Base-by-base conservation (phyloP, 2,797 vertebrate species). In the Hafferia zeledoni region DNA sequence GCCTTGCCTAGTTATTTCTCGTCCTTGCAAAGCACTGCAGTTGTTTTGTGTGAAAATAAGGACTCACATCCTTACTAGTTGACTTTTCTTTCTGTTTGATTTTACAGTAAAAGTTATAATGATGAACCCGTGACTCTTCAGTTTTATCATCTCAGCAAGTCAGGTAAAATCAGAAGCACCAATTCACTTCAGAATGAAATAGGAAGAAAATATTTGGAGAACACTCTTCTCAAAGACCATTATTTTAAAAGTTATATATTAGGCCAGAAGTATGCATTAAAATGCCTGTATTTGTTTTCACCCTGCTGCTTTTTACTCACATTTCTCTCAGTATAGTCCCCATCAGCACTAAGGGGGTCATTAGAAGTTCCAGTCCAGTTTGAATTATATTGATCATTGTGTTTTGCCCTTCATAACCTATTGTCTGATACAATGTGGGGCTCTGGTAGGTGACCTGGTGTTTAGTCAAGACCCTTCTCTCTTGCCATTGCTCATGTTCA, bases 381-480 rank as follows among this genome's bases (percentile, higher is more conserved):
- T 56, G 13, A 69, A 35, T 49, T 44, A 16, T 2, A 7, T 25
- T 33, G 31, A 33, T 37, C 1, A 0, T n/a, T 37, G 31, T 55
- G 19, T 55, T 90, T 71, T 82, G 35, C 11, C 17, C 28, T 74
- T 79, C 44, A 17, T n/a, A 52, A 63, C 8, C 17, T 2, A 0
- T 14, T 52, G 6, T 20, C 16, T 79, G 59, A 37, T 47, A 31
- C 27, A 49, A 12, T 2, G 3, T 46, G 28, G 25, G 16, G 23
- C 52, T 79, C 74, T 67, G 47, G 18, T 37, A 28, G 2, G 1
- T 53, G 60, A 18, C 13, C 8, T 0, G 0, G 20, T 50, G n/a
- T 61, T 82, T 53, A 24, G 24, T 18, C 44, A 67, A 52, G 47
- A 59, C 27, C 18, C 5, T 85, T 61, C 56, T n/a, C 56, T 77